Base-by-base conservation (phyloP, 2,113 vertebrate genomes). In the Oryzias javanicus region DNA sequence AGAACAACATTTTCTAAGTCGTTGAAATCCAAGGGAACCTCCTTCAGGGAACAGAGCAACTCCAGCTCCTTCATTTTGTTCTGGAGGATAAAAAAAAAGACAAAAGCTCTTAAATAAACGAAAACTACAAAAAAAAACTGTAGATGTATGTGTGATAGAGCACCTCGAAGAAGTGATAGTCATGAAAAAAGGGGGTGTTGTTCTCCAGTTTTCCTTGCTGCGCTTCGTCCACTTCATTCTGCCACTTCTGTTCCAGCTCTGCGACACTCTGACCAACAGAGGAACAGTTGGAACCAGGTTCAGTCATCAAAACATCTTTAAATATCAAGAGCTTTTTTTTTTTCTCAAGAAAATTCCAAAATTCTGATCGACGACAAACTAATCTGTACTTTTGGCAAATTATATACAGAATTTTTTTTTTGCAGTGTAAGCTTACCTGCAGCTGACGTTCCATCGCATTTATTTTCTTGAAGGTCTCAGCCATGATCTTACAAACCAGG, bases 101-200 rank as follows among this genome's bases (percentile, higher is more conserved):
- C 72, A 51, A 58, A 20, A 58, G 22, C 5, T 47, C 22, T 44
- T 47, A 20, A 70, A 59, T 56, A 18, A 67, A 24, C 12, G 20
- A 49, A 35, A 42, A 48, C 25, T 44, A 49, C 16, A 3, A 44
- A 45, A n/a, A 49, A 15, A 2, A 13, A 57, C 10, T 47, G 46
- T 19, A 12, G 12, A 6, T 47, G 20, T 64, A 47, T 48, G 20
- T 18, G n/a, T 19, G 13, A 20, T 10, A 66, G 20, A 16, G 78
- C 68, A 97, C 97, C 95, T 99, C 97, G 13, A 94, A 98, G 78
- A 98, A 99, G 72, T 99, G 96, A 82, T 99, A 98, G 81, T 99
- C 97, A 1, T 96, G 95, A 66, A 99, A 99, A 86, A 99, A 99
- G 1, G 96, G 95, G 52, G 91, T 76, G 17, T 94, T 97, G 89